Evolutionary conservation across 2,797 vertebrate genomes (phyloP), one percentile per base, ranked within the genome.

Genomic region (Gymnothorax reevesii): DNA sequence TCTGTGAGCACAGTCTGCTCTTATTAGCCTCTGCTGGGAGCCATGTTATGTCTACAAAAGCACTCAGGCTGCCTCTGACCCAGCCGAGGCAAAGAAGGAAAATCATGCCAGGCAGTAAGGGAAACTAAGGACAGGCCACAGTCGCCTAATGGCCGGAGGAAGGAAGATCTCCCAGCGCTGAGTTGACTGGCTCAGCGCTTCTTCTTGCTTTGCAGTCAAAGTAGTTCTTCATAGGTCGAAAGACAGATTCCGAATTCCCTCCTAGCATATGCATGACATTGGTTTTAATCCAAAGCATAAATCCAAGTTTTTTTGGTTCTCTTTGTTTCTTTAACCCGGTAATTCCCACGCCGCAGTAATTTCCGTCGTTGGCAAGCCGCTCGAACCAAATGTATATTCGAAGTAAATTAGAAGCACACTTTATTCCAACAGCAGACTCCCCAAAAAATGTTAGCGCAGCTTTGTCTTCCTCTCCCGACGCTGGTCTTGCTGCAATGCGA

Each of bases 401-500:
- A 88, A n/a, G 83, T 83, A 62, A 87, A 84, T 86, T 88, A 86
- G 87, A 59, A 57, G 62, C 57, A 52, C 20, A 83, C 82, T 87
- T n/a, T 80, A 80, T 55, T 80, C 77, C 77, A 49, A 80, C 55
- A 55, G 49, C 77, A 55, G 52, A 54, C 52, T 59, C 82, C 55
- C 25, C 6, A 71, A 20, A 77, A 73, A 57, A n/a, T 73, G 9
- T 83, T 62, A 82, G 88, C 62, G 92, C 91, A 91, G 93, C 95
- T 91, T 91, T 93, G 88, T 92, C 94, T 93, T 89, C 94, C 91
- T 92, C 90, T 89, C 94, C 92, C 89, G 88, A 94, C 93, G 92
- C 95, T 93, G 95, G 94, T 93, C 92, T 94, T 93, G 96, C 94
- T 92, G 95, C 95, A 93, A 88, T 95, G 95, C 93, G 93, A 94